A percentile compares a stretch with the other conserved stretches of the same genome.
These are phyloP conservation scores for Typhlichthys eigenmanni DNA, from an alignment of 2,797 vertebrate genomes.

Conservation along the genomic window DNA sequence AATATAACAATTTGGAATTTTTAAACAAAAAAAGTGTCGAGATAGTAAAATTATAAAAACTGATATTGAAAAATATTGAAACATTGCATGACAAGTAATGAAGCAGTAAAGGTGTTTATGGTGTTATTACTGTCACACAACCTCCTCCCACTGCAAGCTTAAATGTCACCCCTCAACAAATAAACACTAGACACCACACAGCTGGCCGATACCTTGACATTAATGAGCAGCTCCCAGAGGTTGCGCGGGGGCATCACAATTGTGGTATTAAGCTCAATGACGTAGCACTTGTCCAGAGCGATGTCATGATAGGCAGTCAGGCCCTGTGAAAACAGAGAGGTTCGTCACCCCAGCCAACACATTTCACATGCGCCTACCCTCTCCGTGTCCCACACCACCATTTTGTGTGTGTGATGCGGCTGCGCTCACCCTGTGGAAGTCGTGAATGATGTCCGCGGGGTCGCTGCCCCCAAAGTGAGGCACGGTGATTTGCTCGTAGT, in stretches of 20 bases:
- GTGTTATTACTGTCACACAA: too few relatives aligned
- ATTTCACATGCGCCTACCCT: too few relatives aligned
- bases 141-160: too few relatives aligned
- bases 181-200: too few relatives aligned
- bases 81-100: background rate
- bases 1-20: conserved; percentile 38
- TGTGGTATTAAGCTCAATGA: conserved; percentile 92
- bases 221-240: conserved; percentile 92
- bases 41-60: background rate
- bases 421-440: conserved; percentile 71
- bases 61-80: background rate
- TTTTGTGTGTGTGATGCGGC: background rate
- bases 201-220: conserved; percentile 80
- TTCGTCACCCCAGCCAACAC: background rate
- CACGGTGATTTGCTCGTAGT: conserved; percentile 90
- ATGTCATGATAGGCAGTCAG: conserved; percentile 94
- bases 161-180: too few relatives aligned
- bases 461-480: conserved; percentile 90
- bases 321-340: conserved; percentile 71
- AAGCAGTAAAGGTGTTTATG: too few relatives aligned
- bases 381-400: too few relatives aligned
- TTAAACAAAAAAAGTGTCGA: conserved; percentile 41
- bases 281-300: conserved; percentile 91
- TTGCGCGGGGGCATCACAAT: conserved; percentile 92
- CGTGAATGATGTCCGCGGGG: conserved; percentile 89